Percentiles rank a stretch among this genome's conserved stretches.
Evolutionary conservation across 2,888 invertebrate genomes (phyloP).

Genomic region (Cloeon dipterum): DNA sequence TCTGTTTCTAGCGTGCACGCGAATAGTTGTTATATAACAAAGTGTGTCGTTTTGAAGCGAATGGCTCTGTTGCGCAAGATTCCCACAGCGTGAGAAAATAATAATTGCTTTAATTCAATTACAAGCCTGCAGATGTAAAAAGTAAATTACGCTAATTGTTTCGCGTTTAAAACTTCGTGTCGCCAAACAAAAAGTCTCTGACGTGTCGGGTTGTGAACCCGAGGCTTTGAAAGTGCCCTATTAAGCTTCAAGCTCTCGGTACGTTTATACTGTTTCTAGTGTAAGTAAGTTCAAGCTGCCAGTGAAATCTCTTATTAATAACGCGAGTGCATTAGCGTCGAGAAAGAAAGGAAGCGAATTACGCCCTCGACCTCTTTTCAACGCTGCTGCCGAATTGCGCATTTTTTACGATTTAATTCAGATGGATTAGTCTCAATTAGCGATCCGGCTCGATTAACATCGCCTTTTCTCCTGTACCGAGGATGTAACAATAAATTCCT

Average conservation of each 20-base stretch:
- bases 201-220: constrained; percentile 1
- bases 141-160: not conserved
- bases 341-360: constrained; percentile 1
- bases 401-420: not conserved
- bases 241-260: not conserved
- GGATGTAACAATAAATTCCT: not conserved
- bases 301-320: constrained; percentile 1
- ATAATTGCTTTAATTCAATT: not conserved
- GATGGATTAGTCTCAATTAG: not conserved
- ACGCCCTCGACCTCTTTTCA: constrained; percentile 2
- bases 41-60: too few species aligned
- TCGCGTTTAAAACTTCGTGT: not conserved
- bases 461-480: too few species aligned
- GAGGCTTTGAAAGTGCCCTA: constrained; percentile 2
- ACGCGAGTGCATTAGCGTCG: too few species aligned
- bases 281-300: not conserved
- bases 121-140: not conserved
- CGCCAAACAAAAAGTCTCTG: not conserved
- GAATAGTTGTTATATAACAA: too few species aligned
- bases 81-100: too few species aligned
- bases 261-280: not conserved
- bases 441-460: too few species aligned
- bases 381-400: too few species aligned
- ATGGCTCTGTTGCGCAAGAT: too few species aligned
- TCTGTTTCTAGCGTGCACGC: too few species aligned